phyloP scores from a whole-genome alignment of 30 jellyfish, hydroid and myxozoan genomes.

The Turritopsis dohrnii region DNA sequence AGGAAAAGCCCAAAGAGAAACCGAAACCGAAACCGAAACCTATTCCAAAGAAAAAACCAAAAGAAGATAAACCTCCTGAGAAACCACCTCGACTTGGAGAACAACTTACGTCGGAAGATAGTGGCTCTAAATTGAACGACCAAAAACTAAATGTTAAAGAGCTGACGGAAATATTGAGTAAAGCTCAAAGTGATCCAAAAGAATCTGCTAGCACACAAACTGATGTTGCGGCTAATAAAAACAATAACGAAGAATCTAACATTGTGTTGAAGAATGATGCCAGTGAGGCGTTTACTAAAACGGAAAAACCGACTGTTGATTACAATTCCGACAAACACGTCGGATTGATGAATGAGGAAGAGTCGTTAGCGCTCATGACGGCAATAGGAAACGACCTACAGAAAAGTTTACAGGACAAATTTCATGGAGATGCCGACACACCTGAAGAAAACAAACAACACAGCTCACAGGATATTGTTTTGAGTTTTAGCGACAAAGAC shows the following conservation, averaged over 20 bases:
- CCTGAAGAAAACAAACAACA: constrained; percentile 18
- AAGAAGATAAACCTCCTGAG: constrained; percentile 12
- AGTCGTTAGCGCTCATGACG: constrained; percentile 39
- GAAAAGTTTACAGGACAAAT: constrained; percentile 15
- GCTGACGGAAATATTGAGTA: neutral
- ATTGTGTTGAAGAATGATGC: neutral
- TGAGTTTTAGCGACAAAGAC: neutral
- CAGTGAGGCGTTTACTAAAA: constrained; percentile 4
- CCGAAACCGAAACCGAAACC: constrained; percentile 25
- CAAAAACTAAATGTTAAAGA: neutral
- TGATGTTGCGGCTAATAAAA: neutral
- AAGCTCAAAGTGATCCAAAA: neutral
- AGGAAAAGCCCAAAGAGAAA: constrained; percentile 15
- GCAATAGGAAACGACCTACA: constrained; percentile 38
- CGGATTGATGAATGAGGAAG: constrained; percentile 23
- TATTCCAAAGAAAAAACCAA: neutral
- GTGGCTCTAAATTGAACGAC: neutral
- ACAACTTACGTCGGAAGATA: neutral
- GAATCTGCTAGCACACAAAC: constrained; percentile 1
- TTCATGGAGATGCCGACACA: constrained; percentile 25
- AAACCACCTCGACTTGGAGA: neutral
- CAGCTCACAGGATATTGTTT: constrained; percentile 27
- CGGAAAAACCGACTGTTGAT: neutral
- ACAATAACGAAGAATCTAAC: neutral
- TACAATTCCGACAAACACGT: neutral